Evolutionary conservation across 2,797 vertebrate species (phyloP), one percentile per base, ranked within the genome.

Genomic region (Scolopax rusticola): DNA sequence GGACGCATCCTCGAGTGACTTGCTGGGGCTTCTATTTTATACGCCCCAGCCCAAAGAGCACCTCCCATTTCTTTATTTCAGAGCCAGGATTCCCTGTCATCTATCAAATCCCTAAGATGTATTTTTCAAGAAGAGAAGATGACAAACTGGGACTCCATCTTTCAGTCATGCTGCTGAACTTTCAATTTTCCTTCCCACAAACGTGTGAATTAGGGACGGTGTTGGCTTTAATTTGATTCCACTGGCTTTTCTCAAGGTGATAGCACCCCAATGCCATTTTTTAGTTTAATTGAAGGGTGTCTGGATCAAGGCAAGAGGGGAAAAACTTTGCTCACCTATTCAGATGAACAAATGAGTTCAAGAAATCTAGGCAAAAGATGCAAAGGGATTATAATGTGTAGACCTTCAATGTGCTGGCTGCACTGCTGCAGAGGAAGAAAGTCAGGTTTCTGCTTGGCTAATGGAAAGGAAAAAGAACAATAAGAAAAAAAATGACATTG

Each of bases 231-330:
- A 63, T 84, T 96, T 91, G 59, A 93, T 96, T 96, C 81, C 54
- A 94, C 93, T 96, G 93, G 75, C 56, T 97, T 95, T 85, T 94
- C 94, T 97, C 93, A 97, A 95, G 91, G 47, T 76, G 69, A 94
- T 89, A 97, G 76, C 30, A 94, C 27, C 45, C 73, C 90, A 91
- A 81, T 91, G 70, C 59, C 12, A 91, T 95, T 92, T 97, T 95
- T 95, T 79, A 25, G 85, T 93, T 92, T 92, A 93, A 92, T 60
- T 91, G 69, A 93, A 94, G 88, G 50, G 48, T 80, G 23, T 60
- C 64, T 63, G 81, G 25, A 61, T 59, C 33, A 75, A 75, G 24
- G 71, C 23, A 86, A 80, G 15, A 25, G 11, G 73, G 53, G 13
- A 56, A 85, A 89, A 75, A 36, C 28, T 95, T 71, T 93, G 83